Evolutionary conservation across 2,888 invertebrate species (phyloP).

Genomic region (Baccha elongata): DNA sequence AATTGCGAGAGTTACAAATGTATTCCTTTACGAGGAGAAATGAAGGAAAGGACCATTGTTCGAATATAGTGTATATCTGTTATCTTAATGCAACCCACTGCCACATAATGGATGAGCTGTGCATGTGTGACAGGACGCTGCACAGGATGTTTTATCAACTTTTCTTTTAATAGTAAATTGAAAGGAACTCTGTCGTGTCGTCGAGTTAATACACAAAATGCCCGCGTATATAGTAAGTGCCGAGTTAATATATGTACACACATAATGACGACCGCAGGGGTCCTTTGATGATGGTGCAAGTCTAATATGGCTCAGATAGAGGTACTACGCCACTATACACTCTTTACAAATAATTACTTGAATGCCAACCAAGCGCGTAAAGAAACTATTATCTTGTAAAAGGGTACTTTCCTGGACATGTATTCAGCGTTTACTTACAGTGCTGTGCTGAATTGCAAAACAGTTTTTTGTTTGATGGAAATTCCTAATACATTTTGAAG

Average conservation of each 20-base stretch:
- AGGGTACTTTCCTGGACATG: not conserved
- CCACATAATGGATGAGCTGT: slow-evolving; percentile 59
- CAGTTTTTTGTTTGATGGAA: too few species aligned
- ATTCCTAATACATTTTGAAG: too few species aligned
- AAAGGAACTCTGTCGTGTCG: slow-evolving; percentile 22
- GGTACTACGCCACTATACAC: not conserved
- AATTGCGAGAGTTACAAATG: not conserved
- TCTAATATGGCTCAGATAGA: slow-evolving; percentile 14
- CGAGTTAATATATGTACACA: slow-evolving; percentile 1
- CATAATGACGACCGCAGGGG: slow-evolving; percentile 20
- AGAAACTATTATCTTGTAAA: slow-evolving; percentile 59
- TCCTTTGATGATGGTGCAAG: slow-evolving; percentile 45
- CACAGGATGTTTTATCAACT: slow-evolving; percentile 53
- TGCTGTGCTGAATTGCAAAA: not conserved
- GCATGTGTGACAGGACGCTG: slow-evolving; percentile 49
- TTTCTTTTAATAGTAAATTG: slow-evolving; percentile 4
- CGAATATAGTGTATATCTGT: slow-evolving; percentile 18
- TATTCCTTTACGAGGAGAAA: slow-evolving; percentile 12
- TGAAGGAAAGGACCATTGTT: slow-evolving; percentile 54
- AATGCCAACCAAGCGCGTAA: slow-evolving; percentile 56
- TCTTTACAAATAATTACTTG: slow-evolving; percentile 59
- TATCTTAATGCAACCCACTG: slow-evolving; percentile 44
- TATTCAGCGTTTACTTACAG: slow-evolving; percentile 15
- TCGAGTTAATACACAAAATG: not conserved
- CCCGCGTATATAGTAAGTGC: not conserved